A percentile compares a stretch with the other conserved stretches of the same genome.
Evolutionary conservation across 2,113 vertebrate species (phyloP).

Genomic region (Tauraco erythrolophus): DNA sequence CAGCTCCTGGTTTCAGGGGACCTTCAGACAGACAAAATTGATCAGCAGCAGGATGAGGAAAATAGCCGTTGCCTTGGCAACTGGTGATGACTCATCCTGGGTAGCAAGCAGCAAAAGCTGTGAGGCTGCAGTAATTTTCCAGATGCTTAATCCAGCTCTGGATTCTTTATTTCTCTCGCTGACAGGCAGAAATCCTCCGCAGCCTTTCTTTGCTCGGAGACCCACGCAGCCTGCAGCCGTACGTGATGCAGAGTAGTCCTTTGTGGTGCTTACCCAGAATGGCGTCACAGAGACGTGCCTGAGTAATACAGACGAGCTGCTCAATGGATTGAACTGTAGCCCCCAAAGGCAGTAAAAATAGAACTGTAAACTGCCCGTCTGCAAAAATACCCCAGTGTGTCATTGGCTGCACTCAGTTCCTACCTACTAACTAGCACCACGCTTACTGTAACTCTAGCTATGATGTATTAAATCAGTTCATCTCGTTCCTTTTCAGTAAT

Average conservation of each 20-base stretch:
- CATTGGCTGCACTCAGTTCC: neutral
- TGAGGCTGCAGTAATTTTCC: constrained; percentile 82
- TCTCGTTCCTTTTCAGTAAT: neutral
- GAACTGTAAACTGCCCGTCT: neutral
- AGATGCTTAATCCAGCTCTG: constrained; percentile 68
- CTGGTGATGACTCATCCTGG: constrained; percentile 71
- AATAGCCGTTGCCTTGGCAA: constrained; percentile 68
- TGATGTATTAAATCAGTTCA: neutral
- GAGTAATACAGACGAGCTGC: neutral
- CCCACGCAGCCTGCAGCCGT: constrained; percentile 1
- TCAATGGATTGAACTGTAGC: neutral
- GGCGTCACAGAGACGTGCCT: neutral
- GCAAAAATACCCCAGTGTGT: constrained; percentile 1
- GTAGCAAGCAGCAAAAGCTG: constrained; percentile 39
- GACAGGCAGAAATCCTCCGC: constrained; percentile 41
- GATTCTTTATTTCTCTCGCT: neutral
- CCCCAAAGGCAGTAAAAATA: constrained; percentile 22
- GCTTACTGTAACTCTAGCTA: neutral
- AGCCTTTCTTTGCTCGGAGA: neutral
- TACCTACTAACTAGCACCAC: neutral
- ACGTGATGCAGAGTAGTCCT: neutral
- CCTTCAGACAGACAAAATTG: constrained; percentile 55
- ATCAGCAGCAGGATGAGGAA: constrained; percentile 66
- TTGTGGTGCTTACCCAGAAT: neutral
- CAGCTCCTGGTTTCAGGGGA: constrained; percentile 59